Evolutionary conservation across 2,888 invertebrate species (phyloP), one percentile per base, ranked within the genome.

Genomic region (Pristionchus japonicus): DNA sequence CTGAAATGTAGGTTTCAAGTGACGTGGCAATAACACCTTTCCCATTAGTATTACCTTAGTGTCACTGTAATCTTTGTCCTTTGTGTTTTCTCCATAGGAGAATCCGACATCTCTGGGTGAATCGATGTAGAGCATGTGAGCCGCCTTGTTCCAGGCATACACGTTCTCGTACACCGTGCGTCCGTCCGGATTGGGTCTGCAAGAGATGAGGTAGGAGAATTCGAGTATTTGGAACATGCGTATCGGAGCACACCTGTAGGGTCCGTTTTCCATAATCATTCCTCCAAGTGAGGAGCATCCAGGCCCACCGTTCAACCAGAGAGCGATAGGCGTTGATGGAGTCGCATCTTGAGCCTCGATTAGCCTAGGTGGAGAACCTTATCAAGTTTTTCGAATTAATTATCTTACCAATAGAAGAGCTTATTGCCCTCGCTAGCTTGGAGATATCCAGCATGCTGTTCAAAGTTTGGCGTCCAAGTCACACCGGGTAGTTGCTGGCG

Each of bases 101-200:
- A 94, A 96, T n/a, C 96, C 96, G 82, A 96, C 95, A 57, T 95
- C 95, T 74, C 95, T 95, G 34, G 96, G 96, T 3, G 95, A 94
- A 91, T 96, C 96, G 89, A 96, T 90, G 70, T 70, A 70, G 15
- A 70, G 70, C 70, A 70, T 37, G 70, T 70, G 80, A 2, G 40
- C 47, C 3, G 92, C 94, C 91, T 94, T 94, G 88, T 95, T 94
- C 94, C 94, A 94, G 11, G 93, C 90, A 86, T 93, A 94, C 13
- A 90, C 90, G 90, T 94, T 93, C 86, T 93, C 92, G 82, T 91
- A 93, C 4, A 94, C 87, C 2, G 94, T 94, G 70, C 91, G 89
- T 49, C 94, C 94, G 89, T 94, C 93, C n/a, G 92, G 91, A 80
- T 93, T 92, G 61, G 92, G 90, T 40, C 85, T 85, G 13, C 6